Percentiles rank a stretch among this genome's conserved stretches.
Conservation (phyloP, 2,888 invertebrate genomes). For the Aspidiotus destructor region DNA sequence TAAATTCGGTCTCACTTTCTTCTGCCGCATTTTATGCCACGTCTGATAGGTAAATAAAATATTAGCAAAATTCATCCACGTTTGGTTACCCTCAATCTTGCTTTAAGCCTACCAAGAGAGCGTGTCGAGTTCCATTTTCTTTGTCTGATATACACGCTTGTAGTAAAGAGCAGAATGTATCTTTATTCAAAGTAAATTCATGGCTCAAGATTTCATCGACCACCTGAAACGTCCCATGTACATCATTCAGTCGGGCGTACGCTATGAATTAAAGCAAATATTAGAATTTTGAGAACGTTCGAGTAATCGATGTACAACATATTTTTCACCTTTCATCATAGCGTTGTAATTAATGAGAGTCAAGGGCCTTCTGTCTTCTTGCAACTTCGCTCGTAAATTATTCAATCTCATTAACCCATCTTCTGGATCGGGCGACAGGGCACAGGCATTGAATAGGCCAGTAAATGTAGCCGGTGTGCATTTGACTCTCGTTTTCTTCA, state of each 20-base stretch:
- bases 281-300: background rate
- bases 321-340: conserved; percentile 60
- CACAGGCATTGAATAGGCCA: conserved; percentile 78
- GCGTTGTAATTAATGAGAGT: conserved; percentile 72
- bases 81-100: background rate
- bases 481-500: conserved; percentile 63
- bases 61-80: background rate
- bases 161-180: conserved; percentile 68
- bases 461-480: conserved; percentile 68
- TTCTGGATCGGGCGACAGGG: conserved; percentile 59
- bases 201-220: conserved; percentile 74
- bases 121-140: conserved; percentile 69
- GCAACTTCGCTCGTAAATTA: conserved; percentile 56
- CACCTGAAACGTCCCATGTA: conserved; percentile 64
- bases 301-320: conserved; percentile 6
- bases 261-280: conserved; percentile 45
- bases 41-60: conserved; percentile 43
- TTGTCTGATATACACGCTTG: conserved; percentile 74
- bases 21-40: conserved; percentile 71
- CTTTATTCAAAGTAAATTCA: conserved; percentile 51
- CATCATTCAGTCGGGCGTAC: conserved; percentile 72
- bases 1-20: conserved; percentile 57
- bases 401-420: conserved; percentile 61
- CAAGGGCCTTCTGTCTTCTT: conserved; percentile 56
- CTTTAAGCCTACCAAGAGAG: conserved; percentile 49